A percentile compares a stretch with the other conserved stretches of the same genome.
Conservation (phyloP, 2,888 invertebrate genomes). For the Drosophila quasianomalipes region DNA sequence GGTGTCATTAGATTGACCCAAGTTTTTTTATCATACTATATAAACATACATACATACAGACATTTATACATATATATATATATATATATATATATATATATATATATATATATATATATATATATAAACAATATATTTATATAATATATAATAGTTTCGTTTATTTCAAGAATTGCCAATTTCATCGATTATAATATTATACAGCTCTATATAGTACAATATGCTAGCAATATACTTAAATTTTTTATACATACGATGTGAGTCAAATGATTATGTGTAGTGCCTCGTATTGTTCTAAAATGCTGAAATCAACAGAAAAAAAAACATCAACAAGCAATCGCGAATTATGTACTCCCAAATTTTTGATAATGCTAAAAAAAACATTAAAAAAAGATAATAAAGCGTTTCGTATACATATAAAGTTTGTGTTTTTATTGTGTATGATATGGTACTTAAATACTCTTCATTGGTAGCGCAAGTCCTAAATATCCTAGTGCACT, state of each 20-base stretch:
- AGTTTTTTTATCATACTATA: constrained; percentile 28
- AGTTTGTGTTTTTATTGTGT: not conserved
- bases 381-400: constrained; percentile 49
- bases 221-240: constrained; percentile 60
- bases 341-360: constrained; percentile 47
- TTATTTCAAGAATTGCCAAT: constrained; percentile 58
- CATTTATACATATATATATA: constrained; percentile 27
- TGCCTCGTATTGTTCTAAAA: constrained; percentile 42
- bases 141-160: not conserved
- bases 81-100: not conserved
- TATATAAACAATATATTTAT: not conserved
- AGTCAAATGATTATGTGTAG: constrained; percentile 44
- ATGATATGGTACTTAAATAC: not conserved
- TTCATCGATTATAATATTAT: constrained; percentile 46
- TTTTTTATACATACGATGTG: constrained; percentile 49
- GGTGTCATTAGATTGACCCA: constrained; percentile 27
- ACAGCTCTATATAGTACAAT: constrained; percentile 68
- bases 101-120: constrained; percentile 17
- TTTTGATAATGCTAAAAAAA: constrained; percentile 49
- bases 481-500: not conserved
- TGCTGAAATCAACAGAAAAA: constrained; percentile 28
- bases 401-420: constrained; percentile 41
- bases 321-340: constrained; percentile 29
- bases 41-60: constrained; percentile 22
- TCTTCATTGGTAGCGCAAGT: not conserved